These are phyloP conservation scores for Apostichopus leukothele DNA, from an alignment of 53 echinoderm and acorn worm species.

Conservation along the genomic window DNA sequence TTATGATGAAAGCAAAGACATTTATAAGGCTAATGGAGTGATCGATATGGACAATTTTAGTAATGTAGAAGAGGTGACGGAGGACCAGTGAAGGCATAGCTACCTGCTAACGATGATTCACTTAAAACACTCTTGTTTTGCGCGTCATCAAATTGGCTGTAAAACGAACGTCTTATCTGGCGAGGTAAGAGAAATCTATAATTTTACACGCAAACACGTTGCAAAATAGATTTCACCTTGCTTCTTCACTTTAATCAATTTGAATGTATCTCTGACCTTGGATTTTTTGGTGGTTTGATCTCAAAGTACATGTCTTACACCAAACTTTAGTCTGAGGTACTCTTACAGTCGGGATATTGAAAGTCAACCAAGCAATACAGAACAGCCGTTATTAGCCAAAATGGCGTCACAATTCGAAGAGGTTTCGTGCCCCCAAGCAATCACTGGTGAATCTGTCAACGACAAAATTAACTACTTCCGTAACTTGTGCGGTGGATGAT, in stretches of 20 bases:
- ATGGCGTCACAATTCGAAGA: constrained; percentile 17
- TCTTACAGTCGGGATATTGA: neutral
- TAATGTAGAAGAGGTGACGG: neutral
- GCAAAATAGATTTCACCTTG: constrained; percentile 3
- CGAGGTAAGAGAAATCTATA: constrained; percentile 3
- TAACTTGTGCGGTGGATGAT: neutral
- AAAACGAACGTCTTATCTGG: neutral
- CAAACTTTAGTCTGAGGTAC: too few relatives aligned
- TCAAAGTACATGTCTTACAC: too few relatives aligned
- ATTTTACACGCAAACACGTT: constrained; percentile 7
- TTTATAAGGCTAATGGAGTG: neutral
- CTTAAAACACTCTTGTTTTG: neutral
- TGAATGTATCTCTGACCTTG: constrained; percentile 24
- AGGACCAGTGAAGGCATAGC: neutral
- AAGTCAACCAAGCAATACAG: neutral
- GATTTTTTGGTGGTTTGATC: neutral
- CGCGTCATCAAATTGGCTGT: neutral
- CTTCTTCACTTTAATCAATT: constrained; percentile 12
- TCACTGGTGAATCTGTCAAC: constrained; percentile 5
- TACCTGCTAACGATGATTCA: neutral
- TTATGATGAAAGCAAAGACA: too few relatives aligned
- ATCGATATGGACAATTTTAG: constrained; percentile 40
- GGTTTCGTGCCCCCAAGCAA: constrained; percentile 22
- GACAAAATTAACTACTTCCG: constrained; percentile 31
- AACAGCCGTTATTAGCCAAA: constrained; percentile 23